Conservation (phyloP, 2,888 invertebrate species). For the Cryptocephalus moraei region DNA sequence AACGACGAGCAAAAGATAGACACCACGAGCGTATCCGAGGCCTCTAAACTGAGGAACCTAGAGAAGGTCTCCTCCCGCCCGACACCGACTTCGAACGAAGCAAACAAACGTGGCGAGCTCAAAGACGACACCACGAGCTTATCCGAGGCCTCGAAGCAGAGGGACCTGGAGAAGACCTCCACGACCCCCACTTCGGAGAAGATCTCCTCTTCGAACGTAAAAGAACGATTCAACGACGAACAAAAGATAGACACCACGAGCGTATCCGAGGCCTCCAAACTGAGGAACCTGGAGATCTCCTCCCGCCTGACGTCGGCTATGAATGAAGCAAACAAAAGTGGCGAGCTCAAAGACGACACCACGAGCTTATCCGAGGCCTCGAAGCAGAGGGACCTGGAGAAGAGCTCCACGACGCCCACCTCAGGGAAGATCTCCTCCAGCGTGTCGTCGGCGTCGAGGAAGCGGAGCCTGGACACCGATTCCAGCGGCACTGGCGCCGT, state of each 20-base stretch:
- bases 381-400: not conserved
- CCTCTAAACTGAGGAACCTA: not conserved
- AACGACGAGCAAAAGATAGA: not conserved
- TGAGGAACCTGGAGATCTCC: not conserved
- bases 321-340: not conserved
- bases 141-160: too few relatives aligned
- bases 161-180: not conserved
- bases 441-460: conserved; percentile 1
- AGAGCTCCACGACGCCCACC: not conserved
- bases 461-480: conserved; percentile 1
- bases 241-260: not conserved
- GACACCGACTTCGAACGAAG: not conserved
- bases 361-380: not conserved
- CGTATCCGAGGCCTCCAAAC: not conserved
- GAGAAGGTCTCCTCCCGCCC: not conserved
- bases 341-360: not conserved
- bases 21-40: not conserved
- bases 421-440: not conserved
- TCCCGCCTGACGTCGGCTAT: too few relatives aligned
- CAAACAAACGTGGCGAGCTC: not conserved
- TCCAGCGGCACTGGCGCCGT: not conserved
- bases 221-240: too few relatives aligned
- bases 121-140: not conserved
- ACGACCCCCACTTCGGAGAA: not conserved
- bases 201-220: not conserved